phyloP scores from a whole-genome alignment of 2,797 vertebrate species.

The Melanotaenia nigrans region DNA sequence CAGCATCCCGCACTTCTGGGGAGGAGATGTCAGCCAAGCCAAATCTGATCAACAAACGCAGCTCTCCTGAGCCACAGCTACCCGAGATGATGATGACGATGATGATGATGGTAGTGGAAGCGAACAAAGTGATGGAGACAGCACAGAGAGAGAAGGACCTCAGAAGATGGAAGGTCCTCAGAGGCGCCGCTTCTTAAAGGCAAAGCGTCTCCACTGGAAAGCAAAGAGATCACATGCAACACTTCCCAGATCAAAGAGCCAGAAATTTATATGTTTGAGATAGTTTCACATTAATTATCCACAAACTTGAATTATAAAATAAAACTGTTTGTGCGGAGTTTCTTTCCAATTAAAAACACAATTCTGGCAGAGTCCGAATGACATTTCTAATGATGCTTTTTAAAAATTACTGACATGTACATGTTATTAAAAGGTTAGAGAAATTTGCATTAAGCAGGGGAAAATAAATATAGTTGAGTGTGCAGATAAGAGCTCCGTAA shows the following conservation, averaged over 20 bases:
- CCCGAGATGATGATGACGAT: constrained; percentile 88
- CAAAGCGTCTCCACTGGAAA: constrained; percentile 13
- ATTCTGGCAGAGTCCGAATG: constrained; percentile 55
- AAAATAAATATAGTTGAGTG: constrained; percentile 78
- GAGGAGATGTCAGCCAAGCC: constrained; percentile 90
- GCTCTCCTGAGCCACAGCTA: constrained; percentile 91
- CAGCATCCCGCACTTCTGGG: constrained; percentile 86
- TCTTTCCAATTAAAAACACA: constrained; percentile 76
- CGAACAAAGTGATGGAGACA: constrained; percentile 93
- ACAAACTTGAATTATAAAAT: constrained; percentile 61
- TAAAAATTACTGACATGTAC: constrained; percentile 59
- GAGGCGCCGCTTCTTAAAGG: constrained; percentile 18
- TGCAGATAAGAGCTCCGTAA: constrained; percentile 77
- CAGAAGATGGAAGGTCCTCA: constrained; percentile 59
- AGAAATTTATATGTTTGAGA: constrained; percentile 60
- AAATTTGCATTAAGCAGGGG: constrained; percentile 75
- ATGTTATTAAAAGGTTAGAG: constrained; percentile 73
- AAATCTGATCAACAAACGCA: constrained; percentile 98
- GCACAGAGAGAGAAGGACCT: constrained; percentile 61
- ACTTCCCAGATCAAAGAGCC: constrained; percentile 62
- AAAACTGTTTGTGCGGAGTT: constrained; percentile 58
- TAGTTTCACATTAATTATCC: constrained; percentile 66
- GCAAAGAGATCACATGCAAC: constrained; percentile 44
- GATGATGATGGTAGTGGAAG: constrained; percentile 93
- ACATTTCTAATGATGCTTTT: constrained; percentile 63